Evolutionary conservation across 1,140 invertebrate species (phyloP), one percentile per base, ranked within the genome.

Genomic region (Aphis craccivora): DNA sequence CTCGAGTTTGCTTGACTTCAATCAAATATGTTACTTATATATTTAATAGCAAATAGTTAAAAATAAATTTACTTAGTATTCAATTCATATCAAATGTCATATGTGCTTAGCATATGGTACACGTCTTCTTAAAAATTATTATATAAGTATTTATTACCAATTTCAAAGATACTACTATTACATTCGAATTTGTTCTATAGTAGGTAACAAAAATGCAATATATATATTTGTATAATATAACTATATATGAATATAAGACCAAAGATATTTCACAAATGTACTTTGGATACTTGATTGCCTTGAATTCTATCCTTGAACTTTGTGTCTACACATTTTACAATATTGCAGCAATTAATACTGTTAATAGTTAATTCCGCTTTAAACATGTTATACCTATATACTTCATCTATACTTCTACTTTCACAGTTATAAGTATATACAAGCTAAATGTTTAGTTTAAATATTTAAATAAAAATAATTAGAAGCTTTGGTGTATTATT

Each of bases 251-350:
- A 22, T 48, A 37, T 45, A n/a, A 20, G 14, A 88, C 22, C 30
- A 48, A 48, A 14, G 35, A 51, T 88, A 88, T 88, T 48, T 22
- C n/a, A 48, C 14, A 48, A 48, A 88, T 88, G 45, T 48, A n/a
- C 43, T 88, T 88, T 88, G 0, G n/a, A 88, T 88, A 51, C 86
- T 88, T 88, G 86, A 88, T 48, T 48, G 45, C 86, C 86, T 88
- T 88, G 86, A 88, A 51, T 35, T 45, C 14, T 88, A 88, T 88
- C 86, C 86, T 88, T 48, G 86, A 88, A 88, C 86, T 88, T 88
- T 88, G 86, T 48, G 48, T 87, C 6, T 87, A 48, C 1, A 87
- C 14, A 87, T 87, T 87, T 45, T 87, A 87, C 48, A 87, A 87
- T 25, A n/a, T 30, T 84, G 9, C 83, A 25, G 30, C 11, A 48